These are phyloP conservation scores for Arctia plantaginis DNA, from an alignment of 2,888 invertebrate genomes.

Conservation along the genomic window DNA sequence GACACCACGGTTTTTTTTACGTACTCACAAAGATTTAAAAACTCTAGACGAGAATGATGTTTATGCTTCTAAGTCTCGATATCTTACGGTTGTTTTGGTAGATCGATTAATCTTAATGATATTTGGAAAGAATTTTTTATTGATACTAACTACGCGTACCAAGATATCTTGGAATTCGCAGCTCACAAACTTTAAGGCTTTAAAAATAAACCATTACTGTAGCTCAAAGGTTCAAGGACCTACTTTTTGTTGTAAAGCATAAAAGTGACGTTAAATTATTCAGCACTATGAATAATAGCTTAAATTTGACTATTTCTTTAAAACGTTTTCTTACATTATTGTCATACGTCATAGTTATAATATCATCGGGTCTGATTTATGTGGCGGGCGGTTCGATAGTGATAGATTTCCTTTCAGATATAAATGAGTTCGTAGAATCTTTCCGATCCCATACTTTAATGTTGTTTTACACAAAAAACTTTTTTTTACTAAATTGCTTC, in stretches of 20 bases:
- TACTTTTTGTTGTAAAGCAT: not conserved
- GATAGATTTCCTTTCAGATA: constrained; percentile 4
- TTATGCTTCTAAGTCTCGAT: too few relatives aligned
- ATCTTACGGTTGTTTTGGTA: too few relatives aligned
- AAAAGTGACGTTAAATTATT: too few relatives aligned
- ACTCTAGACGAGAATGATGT: too few relatives aligned
- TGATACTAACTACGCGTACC: not conserved
- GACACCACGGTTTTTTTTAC: too few relatives aligned
- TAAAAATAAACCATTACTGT: not conserved
- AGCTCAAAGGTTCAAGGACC: not conserved
- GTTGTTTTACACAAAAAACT: too few relatives aligned
- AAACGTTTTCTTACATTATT: not conserved
- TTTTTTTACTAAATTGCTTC: not conserved
- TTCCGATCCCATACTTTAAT: not conserved
- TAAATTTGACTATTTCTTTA: not conserved
- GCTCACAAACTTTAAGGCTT: not conserved
- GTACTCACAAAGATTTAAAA: too few relatives aligned
- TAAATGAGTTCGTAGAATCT: not conserved
- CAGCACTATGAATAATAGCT: not conserved
- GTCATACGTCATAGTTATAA: not conserved
- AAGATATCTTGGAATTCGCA: not conserved
- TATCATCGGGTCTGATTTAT: constrained; percentile 1
- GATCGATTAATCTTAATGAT: too few relatives aligned
- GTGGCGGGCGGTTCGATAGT: not conserved
- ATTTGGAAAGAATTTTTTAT: not conserved